Conservation (phyloP, 2,113 vertebrate genomes). For the Mus spicilegus region DNA sequence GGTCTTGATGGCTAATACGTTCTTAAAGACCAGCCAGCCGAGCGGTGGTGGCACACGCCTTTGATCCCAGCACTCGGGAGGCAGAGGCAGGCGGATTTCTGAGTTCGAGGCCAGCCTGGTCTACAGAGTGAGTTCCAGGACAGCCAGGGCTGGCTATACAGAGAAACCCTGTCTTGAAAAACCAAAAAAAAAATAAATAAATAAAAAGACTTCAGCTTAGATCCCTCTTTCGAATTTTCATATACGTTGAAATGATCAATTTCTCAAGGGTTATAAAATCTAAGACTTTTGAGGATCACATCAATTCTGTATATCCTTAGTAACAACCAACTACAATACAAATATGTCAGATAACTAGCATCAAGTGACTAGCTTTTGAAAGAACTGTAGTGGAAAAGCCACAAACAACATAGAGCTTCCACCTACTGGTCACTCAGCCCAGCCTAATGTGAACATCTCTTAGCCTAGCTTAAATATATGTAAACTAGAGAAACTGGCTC, state of each 20-base stretch:
- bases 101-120: no score
- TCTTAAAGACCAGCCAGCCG: neutral
- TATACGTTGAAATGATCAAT: neutral
- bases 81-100: no score
- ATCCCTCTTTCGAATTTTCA: neutral
- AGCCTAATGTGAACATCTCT: neutral
- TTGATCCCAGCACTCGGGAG: no score
- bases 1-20: neutral
- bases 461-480: neutral
- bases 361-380: neutral
- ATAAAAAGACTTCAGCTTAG: neutral
- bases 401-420: neutral
- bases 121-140: no score
- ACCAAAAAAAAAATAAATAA: no score
- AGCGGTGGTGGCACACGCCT: no score
- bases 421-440: neutral
- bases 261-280: neutral
- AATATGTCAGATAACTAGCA: neutral
- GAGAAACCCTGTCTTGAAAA: no score
- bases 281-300: neutral
- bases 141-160: no score
- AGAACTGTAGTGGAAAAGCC: neutral
- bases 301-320: neutral
- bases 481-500: conserved; percentile 34
- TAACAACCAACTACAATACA: neutral